phyloP scores from a whole-genome alignment of 1,140 invertebrate species.

The Rhagoletis zephyria region DNA sequence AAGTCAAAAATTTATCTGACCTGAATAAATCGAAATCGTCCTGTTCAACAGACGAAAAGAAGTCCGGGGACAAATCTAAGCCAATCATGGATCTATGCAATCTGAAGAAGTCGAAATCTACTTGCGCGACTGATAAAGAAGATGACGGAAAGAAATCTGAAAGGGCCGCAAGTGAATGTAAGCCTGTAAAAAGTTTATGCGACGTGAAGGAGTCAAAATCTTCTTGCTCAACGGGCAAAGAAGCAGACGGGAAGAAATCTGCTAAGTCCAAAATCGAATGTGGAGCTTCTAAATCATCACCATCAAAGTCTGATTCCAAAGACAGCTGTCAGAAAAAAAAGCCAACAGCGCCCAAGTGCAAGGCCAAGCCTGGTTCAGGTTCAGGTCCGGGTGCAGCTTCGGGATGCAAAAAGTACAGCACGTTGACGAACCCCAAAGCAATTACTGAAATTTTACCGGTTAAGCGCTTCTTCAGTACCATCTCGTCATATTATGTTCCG shows the following conservation, averaged over 20 bases:
- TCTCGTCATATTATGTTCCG: neutral
- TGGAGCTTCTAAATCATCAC: neutral
- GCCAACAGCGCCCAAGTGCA: conserved; percentile 9
- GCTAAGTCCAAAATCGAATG: neutral
- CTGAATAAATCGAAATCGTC: neutral
- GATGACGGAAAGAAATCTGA: no score
- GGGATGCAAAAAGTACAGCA: conserved; percentile 11
- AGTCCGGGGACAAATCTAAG: neutral
- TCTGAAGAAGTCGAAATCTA: neutral
- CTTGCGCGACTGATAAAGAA: neutral
- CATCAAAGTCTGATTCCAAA: conserved; percentile 1
- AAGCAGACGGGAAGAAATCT: neutral
- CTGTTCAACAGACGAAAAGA: neutral
- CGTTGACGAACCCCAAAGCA: neutral
- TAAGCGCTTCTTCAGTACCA: conserved; percentile 3
- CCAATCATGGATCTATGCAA: neutral
- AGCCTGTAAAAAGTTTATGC: no score
- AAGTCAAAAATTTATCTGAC: no score
- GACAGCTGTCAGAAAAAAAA: neutral
- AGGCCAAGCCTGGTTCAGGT: neutral
- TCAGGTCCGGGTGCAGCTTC: neutral
- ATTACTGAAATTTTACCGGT: neutral
- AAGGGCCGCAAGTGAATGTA: no score
- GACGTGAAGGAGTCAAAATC: conserved; percentile 17
- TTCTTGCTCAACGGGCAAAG: neutral